Base-by-base conservation (phyloP, 2,888 invertebrate genomes). In the Diloba caeruleocephala region DNA sequence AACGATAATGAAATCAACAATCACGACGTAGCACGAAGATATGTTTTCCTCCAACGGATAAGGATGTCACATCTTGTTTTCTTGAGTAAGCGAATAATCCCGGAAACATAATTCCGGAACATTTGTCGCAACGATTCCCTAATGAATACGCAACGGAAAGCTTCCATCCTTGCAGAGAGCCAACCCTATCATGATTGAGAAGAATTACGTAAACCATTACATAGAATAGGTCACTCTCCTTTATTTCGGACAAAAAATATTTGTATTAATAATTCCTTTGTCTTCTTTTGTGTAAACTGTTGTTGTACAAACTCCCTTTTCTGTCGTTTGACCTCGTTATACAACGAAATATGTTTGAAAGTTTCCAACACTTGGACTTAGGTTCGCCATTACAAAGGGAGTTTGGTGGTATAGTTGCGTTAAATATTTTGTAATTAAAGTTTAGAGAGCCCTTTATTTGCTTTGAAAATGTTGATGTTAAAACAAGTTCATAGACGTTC, bases 121-220 rank as follows among this genome's bases (percentile, higher is more conserved):
- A 85, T 87, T 87, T 83, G 79, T 82, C 81, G 79, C 79, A 68
- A 80, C 79, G 81, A 79, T 81, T 82, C 81, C 76, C 82, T 86
- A 86, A 87, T 87, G 87, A 87, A 87, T 87, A 86, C 82, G 82
- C 82, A 81, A 79, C 70, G 74, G 73, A 65, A 66, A 62, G 73
- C 71, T 73, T 74, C 76, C 68, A 74, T 78, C 69, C 56, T 65
- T 63, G 66, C 67, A 72, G 64, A 58, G 79, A 76, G 71, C 71
- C 84, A 85, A 88, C 85, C 87, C 87, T 85, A 89, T 89, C 88
- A 83, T 87, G 90, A 88, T 89, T 85, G 86, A 83, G 84, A 81
- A 80, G 83, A 86, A 89, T 90, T 88, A 87, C 81, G 77, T 74
- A 79, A 79, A 77, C 74, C 75, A 74, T 78, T 77, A 79, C 79